These are phyloP conservation scores for Mustela lutreola DNA, from an alignment of 2,113 vertebrate genomes.

Conservation along the genomic window DNA sequence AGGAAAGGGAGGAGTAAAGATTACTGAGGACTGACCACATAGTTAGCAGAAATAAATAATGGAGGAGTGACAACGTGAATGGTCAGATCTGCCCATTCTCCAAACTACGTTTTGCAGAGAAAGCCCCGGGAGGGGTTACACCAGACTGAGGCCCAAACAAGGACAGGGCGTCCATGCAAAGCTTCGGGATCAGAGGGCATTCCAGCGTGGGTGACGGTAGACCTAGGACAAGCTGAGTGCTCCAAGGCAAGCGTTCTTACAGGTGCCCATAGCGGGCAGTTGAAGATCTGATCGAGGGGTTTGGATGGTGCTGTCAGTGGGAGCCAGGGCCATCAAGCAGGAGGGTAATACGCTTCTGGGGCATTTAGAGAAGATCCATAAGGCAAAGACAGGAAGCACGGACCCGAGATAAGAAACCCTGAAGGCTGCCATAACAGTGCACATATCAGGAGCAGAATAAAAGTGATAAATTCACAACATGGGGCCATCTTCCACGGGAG, in stretches of 20 bases:
- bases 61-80: neutral
- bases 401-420: neutral
- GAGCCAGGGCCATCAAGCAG: neutral
- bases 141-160: neutral
- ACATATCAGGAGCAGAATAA: neutral
- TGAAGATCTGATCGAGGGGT: neutral
- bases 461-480: neutral
- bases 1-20: neutral
- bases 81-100: neutral
- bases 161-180: neutral
- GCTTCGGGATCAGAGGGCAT: neutral
- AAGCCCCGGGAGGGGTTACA: neutral
- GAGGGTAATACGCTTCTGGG: too few species aligned
- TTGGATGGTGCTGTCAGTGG: neutral
- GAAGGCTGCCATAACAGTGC: neutral
- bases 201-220: accelerated
- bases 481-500: neutral
- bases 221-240: neutral
- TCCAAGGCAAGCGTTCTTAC: neutral
- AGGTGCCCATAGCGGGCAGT: neutral
- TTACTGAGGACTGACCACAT: neutral
- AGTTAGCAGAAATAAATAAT: neutral
- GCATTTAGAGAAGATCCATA: neutral
- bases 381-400: neutral
- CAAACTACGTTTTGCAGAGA: neutral